phyloP scores from a whole-genome alignment of 1,140 invertebrate species.

The Marisa cornuarietis region DNA sequence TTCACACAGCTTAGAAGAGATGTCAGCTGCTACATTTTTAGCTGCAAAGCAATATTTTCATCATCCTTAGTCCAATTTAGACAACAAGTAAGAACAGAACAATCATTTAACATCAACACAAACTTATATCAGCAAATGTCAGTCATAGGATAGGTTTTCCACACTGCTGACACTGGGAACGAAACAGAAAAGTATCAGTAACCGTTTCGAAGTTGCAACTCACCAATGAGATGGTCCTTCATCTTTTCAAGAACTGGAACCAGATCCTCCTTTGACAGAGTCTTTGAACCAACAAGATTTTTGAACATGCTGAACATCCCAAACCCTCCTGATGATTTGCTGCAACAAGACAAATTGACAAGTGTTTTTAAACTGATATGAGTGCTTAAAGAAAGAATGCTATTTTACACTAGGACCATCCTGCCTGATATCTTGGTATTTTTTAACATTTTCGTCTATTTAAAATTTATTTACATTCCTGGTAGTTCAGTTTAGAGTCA shows the following conservation, averaged over 20 bases:
- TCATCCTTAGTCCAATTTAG: neutral
- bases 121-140: neutral
- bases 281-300: constrained; percentile 81
- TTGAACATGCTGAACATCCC: constrained; percentile 69
- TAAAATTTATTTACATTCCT: neutral
- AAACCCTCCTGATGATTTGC: constrained; percentile 37
- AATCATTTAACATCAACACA: neutral
- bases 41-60: constrained; percentile 62
- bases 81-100: neutral
- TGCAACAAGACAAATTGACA: constrained; percentile 12
- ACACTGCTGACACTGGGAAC: no score
- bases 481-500: neutral
- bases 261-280: constrained; percentile 73
- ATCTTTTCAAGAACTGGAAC: constrained; percentile 91
- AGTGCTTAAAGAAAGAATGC: neutral
- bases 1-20: constrained; percentile 92
- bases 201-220: neutral
- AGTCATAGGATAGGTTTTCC: no score
- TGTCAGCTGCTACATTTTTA: constrained; percentile 98
- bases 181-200: no score
- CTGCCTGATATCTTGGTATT: neutral
- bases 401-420: neutral
- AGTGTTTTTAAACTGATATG: neutral
- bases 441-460: neutral
- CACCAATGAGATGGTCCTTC: constrained; percentile 91